A percentile compares a stretch with the other conserved stretches of the same genome.
Evolutionary conservation across 2,113 vertebrate species (phyloP).

Genomic region (Takifugu flavidus): DNA sequence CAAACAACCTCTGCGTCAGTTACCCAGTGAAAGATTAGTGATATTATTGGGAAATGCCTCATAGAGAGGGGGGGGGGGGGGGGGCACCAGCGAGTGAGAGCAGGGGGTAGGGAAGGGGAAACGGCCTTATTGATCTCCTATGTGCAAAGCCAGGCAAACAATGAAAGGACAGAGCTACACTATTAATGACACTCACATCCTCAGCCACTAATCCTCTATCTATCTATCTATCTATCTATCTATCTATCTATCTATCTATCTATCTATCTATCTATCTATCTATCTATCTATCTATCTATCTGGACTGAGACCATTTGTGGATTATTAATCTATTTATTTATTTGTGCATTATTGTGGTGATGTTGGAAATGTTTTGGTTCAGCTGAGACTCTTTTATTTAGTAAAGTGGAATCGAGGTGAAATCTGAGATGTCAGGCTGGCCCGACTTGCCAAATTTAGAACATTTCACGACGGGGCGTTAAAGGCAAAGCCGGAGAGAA

Average conservation of each 20-base stretch:
- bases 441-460: conserved; percentile 53
- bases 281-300: conserved; percentile 22
- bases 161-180: conserved; percentile 72
- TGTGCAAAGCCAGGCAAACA: conserved; percentile 80
- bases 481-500: conserved; percentile 62
- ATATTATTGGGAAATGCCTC: conserved; percentile 64
- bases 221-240: conserved; percentile 54
- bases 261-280: conserved; percentile 35
- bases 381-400: background rate
- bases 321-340: background rate
- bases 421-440: background rate
- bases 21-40: conserved; percentile 58
- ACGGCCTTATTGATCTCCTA: conserved; percentile 73
- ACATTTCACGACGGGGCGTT: conserved; percentile 44
- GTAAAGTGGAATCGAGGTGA: background rate
- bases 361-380: too few relatives aligned
- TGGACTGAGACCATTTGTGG: background rate
- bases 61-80: conserved; percentile 36
- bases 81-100: conserved; percentile 47
- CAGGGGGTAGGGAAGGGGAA: conserved; percentile 68
- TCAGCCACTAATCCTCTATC: conserved; percentile 55
- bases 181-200: conserved; percentile 68
- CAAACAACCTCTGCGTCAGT: conserved; percentile 43
- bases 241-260: conserved; percentile 35
- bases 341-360: background rate